Evolutionary conservation across 2,113 vertebrate genomes (phyloP).

Genomic region (Oxyruncus cristatus): DNA sequence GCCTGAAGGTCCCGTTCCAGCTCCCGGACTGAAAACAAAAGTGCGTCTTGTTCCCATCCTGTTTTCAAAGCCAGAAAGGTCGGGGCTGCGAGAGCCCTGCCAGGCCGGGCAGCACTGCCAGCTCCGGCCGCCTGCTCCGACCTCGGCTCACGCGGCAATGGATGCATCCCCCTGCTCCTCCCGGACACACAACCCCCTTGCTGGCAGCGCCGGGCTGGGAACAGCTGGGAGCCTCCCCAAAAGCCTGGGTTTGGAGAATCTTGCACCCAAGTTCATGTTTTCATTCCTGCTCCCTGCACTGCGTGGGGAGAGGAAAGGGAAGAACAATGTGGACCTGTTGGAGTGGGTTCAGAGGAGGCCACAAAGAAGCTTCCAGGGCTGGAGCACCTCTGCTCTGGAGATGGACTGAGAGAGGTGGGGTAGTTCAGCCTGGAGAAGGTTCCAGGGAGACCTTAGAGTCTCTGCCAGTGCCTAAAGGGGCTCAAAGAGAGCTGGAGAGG

Average conservation of each 20-base stretch:
- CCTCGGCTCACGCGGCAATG: background rate
- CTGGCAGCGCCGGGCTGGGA: rapidly evolving
- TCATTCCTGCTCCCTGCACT: background rate
- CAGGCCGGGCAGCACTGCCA: background rate
- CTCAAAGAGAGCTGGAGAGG: background rate
- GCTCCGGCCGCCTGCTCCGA: rapidly evolving
- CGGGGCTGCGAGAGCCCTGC: background rate
- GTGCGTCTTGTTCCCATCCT: background rate
- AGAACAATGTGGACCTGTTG: background rate
- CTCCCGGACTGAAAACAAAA: conserved; percentile 27
- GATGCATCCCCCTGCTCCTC: background rate
- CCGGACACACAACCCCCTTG: rapidly evolving
- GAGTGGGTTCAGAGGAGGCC: background rate
- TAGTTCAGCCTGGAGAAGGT: background rate
- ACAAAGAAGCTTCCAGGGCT: background rate
- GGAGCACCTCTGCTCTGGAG: background rate
- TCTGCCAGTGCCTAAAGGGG: background rate
- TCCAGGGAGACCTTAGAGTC: background rate
- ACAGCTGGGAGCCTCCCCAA: background rate
- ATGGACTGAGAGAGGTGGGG: background rate
- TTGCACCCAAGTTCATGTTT: background rate
- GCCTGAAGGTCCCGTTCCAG: conserved; percentile 25
- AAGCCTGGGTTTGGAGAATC: background rate
- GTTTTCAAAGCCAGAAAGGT: conserved; percentile 30
- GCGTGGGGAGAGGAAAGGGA: background rate